Percentiles rank a stretch among this genome's conserved stretches.
These are phyloP conservation scores for Sardinella longiceps DNA, from an alignment of 2,797 vertebrate species.

Conservation along the genomic window DNA sequence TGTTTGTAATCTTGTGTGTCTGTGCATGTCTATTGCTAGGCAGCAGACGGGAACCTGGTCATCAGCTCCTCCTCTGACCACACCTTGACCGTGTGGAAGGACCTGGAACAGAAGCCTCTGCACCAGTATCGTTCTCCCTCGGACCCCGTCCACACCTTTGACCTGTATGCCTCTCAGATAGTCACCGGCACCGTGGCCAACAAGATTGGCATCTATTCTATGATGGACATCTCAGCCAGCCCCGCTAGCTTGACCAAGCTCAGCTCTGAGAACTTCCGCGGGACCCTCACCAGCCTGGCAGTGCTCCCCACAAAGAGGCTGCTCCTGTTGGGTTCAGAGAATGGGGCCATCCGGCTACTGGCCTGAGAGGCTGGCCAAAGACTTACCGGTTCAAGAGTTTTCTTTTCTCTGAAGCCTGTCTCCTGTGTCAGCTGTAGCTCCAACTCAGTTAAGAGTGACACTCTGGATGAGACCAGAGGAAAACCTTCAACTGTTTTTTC, in stretches of 20 bases:
- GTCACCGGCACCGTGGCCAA: conserved; percentile 94
- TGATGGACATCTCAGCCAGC: conserved; percentile 85
- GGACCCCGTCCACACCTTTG: conserved; percentile 92
- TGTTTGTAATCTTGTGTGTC: not conserved
- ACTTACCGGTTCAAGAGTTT: not conserved
- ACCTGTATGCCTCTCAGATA: conserved; percentile 90
- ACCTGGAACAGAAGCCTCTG: conserved; percentile 91
- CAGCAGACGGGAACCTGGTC: conserved; percentile 88
- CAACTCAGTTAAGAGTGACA: conserved; percentile 45
- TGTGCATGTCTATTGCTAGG: conserved; percentile 71
- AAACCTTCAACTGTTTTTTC: conserved; percentile 51
- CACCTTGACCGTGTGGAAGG: conserved; percentile 93
- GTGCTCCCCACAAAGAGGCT: conserved; percentile 95
- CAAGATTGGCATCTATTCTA: conserved; percentile 94
- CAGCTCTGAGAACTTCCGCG: conserved; percentile 96
- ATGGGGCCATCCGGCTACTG: conserved; percentile 88
- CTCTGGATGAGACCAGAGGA: conserved; percentile 42
- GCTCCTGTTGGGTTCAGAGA: conserved; percentile 94
- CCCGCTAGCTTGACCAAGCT: conserved; percentile 89
- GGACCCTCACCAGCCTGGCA: conserved; percentile 93
- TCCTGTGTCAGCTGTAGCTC: conserved; percentile 48
- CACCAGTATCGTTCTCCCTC: conserved; percentile 92
- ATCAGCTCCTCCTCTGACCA: conserved; percentile 96
- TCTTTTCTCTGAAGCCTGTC: conserved; percentile 31
- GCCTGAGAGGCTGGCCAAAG: conserved; percentile 74